Evolutionary conservation across 2,797 vertebrate species (phyloP).

Genomic region (Bovichtus diacanthus): DNA sequence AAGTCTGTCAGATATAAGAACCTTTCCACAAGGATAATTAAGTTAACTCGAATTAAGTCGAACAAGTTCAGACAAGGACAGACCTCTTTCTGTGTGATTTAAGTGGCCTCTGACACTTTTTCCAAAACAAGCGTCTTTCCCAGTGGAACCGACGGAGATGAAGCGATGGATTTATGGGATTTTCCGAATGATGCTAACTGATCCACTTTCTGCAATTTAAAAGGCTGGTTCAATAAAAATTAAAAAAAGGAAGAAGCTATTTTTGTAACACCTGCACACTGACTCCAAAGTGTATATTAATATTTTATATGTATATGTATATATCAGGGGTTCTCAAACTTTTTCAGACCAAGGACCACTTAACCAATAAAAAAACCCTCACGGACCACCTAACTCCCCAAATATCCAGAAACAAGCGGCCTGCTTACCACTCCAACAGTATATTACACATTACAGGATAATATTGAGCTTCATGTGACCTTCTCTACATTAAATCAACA

Average conservation of each 20-base stretch:
- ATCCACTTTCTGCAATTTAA: not conserved
- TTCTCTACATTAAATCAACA: too few species aligned
- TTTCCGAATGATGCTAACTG: not conserved
- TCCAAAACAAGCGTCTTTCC: not conserved
- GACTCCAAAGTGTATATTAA: too few species aligned
- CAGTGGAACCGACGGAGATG: not conserved
- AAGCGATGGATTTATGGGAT: not conserved
- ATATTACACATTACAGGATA: too few species aligned
- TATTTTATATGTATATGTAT: too few species aligned
- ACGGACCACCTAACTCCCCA: too few species aligned
- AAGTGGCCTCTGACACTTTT: not conserved
- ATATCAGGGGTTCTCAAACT: too few species aligned
- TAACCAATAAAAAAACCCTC: too few species aligned
- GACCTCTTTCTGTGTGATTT: not conserved
- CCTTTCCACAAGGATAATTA: constrained; percentile 7
- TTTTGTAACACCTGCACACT: not conserved
- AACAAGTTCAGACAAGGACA: not conserved
- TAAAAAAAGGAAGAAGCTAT: not conserved
- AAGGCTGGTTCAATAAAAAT: not conserved
- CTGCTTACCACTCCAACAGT: too few species aligned
- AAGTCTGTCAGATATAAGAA: not conserved
- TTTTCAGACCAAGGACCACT: too few species aligned
- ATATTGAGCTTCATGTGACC: too few species aligned
- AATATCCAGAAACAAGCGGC: too few species aligned
- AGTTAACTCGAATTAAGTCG: constrained; percentile 2